Conservation (phyloP, 1,140 invertebrate genomes). For the Oryzaephilus surinamensis region DNA sequence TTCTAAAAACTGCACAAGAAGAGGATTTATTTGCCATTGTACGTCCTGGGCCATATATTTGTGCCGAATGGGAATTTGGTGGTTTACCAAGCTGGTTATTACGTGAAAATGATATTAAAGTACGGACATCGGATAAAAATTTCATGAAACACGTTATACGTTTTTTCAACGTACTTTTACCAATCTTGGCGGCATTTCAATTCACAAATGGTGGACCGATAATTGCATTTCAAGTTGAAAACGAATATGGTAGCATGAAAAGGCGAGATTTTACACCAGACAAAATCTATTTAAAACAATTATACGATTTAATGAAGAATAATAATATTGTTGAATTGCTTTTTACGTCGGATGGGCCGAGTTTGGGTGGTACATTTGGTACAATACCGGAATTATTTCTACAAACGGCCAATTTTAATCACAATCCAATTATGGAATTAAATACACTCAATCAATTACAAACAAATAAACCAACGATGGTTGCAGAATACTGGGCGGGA, state of each 20-base stretch:
- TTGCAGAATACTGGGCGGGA: slow-evolving; percentile 55
- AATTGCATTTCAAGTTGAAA: slow-evolving; percentile 45
- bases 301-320: slow-evolving; percentile 32
- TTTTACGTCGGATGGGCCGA: slow-evolving; percentile 42
- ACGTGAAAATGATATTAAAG: slow-evolving; percentile 27
- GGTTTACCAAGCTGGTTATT: slow-evolving; percentile 23
- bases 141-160: slow-evolving; percentile 39
- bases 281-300: slow-evolving; percentile 36
- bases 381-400: slow-evolving; percentile 29
- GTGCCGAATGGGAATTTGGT: slow-evolving; percentile 63
- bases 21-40: slow-evolving; percentile 76
- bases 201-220: slow-evolving; percentile 47
- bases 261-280: slow-evolving; percentile 32
- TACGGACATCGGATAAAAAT: slow-evolving; percentile 39
- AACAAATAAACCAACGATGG: slow-evolving; percentile 46
- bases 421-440: slow-evolving; percentile 31
- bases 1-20: slow-evolving; percentile 70
- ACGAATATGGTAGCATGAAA: slow-evolving; percentile 42
- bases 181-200: slow-evolving; percentile 41
- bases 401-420: slow-evolving; percentile 47
- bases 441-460: slow-evolving; percentile 38
- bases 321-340: slow-evolving; percentile 37
- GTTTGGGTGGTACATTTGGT: slow-evolving; percentile 34
- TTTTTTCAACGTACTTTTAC: slow-evolving; percentile 39
- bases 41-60: slow-evolving; percentile 86